Evolutionary conservation across 2,113 vertebrate species (phyloP).

Genomic region (Sturnus vulgaris): DNA sequence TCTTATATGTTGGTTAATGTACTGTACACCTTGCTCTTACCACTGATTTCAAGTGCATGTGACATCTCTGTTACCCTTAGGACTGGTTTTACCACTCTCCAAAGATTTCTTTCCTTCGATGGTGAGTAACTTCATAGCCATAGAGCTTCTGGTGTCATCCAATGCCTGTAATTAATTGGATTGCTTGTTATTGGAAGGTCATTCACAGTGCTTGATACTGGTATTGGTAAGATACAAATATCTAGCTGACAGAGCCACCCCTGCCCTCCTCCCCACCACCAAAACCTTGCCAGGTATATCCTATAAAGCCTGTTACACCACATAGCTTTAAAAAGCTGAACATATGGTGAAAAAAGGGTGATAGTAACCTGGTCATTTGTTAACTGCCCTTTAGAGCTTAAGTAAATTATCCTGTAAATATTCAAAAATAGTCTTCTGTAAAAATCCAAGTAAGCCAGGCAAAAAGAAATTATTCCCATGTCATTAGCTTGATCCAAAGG

Average conservation of each 20-base stretch:
- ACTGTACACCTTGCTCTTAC: background rate
- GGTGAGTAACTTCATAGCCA: background rate
- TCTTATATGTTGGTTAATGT: background rate
- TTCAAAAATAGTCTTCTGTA: background rate
- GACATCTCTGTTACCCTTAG: background rate
- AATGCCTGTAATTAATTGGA: background rate
- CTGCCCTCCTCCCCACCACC: too few species aligned
- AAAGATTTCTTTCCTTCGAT: background rate
- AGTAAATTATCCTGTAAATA: background rate
- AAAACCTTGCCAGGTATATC: background rate
- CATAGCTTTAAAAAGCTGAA: background rate
- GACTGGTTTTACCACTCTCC: background rate
- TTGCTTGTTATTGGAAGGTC: background rate
- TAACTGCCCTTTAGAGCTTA: background rate
- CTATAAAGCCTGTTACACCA: accelerated
- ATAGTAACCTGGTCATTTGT: background rate
- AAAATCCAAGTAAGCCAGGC: background rate
- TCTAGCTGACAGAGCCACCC: background rate
- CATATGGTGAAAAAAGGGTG: background rate
- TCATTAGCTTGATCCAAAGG: background rate
- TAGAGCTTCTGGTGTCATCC: background rate
- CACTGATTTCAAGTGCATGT: background rate
- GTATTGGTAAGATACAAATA: background rate
- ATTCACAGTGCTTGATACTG: background rate
- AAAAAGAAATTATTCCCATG: accelerated